These are phyloP conservation scores for Epizoanthus stellaris DNA, from an alignment of 92 coral and sea anemone species.

Conservation along the genomic window DNA sequence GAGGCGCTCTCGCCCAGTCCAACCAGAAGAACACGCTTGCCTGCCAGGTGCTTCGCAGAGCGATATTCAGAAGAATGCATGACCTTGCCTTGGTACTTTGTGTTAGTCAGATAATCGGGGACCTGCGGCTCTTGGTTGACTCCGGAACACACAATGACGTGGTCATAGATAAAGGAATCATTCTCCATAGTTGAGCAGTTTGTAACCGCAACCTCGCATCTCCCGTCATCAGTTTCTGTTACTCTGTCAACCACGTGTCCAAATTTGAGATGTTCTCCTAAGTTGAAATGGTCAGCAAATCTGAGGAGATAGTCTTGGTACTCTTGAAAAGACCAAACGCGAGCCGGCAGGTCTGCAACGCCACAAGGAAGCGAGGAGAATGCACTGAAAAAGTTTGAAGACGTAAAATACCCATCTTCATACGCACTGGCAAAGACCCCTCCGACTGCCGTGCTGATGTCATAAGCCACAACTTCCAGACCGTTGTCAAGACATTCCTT, in stretches of 20 bases:
- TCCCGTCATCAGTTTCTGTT: too few relatives aligned
- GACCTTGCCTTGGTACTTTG: not conserved
- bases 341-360: constrained; percentile 8
- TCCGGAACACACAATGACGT: not conserved
- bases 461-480: too few relatives aligned
- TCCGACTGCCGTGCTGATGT: not conserved
- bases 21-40: constrained; percentile 18
- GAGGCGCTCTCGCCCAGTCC: constrained; percentile 40
- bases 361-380: constrained; percentile 36
- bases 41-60: constrained; percentile 1
- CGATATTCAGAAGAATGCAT: constrained; percentile 21
- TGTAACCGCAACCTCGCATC: too few relatives aligned
- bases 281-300: constrained; percentile 18
- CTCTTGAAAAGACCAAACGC: constrained; percentile 20
- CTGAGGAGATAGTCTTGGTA: constrained; percentile 22
- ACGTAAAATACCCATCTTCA: constrained; percentile 18
- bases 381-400: constrained; percentile 34
- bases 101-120: not conserved
- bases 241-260: too few relatives aligned
- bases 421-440: constrained; percentile 17
- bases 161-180: too few relatives aligned
- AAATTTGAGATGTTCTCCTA: not conserved
- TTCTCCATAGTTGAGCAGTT: too few relatives aligned
- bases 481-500: too few relatives aligned
- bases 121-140: not conserved